Percentiles rank a stretch among this genome's conserved stretches.
Evolutionary conservation across 35 echinoderm and acorn worm genomes (phyloP).

Genomic region (Stichopus chloronotus): DNA sequence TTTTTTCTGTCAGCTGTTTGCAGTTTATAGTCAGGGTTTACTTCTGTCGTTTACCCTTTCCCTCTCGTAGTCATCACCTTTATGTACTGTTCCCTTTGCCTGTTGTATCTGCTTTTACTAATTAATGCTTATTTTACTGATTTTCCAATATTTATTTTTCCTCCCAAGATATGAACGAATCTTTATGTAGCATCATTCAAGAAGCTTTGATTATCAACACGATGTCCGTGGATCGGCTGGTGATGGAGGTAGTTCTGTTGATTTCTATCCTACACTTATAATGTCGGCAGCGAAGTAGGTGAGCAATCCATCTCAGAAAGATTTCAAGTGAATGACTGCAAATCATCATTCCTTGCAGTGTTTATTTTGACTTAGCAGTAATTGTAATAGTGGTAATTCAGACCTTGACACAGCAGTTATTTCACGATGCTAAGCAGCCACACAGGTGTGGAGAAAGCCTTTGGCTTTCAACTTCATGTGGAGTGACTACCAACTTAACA

Average conservation of each 20-base stretch:
- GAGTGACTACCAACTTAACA: too few species aligned
- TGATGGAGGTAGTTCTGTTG: constrained; percentile 82
- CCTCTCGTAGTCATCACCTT: too few species aligned
- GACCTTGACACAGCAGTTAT: too few species aligned
- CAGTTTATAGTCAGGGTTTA: too few species aligned
- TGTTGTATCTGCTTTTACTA: too few species aligned
- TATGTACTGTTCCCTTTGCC: too few species aligned
- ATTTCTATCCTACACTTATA: constrained; percentile 77
- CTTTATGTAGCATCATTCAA: constrained; percentile 61
- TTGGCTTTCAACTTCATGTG: too few species aligned
- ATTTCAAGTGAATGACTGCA: background rate
- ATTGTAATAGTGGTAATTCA: too few species aligned
- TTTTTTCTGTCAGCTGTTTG: too few species aligned
- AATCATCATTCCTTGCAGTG: background rate
- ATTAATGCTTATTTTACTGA: background rate
- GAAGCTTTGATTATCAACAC: constrained; percentile 61
- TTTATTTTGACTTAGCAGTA: background rate
- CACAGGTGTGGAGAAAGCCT: too few species aligned
- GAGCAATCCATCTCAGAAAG: constrained; percentile 15
- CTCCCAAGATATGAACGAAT: constrained; percentile 92
- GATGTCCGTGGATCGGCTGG: constrained; percentile 78
- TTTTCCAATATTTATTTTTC: background rate
- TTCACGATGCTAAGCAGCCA: too few species aligned
- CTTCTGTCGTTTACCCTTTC: too few species aligned
- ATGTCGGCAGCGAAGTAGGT: constrained; percentile 98